Percentiles rank a stretch among this genome's conserved stretches.
phyloP scores from a whole-genome alignment of 2,888 invertebrate genomes.

The Philereme transversata region DNA sequence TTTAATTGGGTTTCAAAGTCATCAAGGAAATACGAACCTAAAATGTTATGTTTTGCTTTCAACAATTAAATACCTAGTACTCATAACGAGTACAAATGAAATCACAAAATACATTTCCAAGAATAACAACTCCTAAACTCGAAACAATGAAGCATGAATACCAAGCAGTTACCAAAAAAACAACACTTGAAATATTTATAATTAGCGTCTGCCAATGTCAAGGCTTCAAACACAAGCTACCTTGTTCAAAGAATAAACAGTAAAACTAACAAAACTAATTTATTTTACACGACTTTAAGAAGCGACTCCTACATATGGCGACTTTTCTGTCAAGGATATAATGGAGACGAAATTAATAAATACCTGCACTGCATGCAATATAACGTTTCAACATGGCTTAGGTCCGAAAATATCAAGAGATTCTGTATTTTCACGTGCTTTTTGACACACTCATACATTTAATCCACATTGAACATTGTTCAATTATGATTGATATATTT shows the following conservation, averaged over 20 bases:
- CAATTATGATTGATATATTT: no score
- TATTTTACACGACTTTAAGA: conserved; percentile 1
- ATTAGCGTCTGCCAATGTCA: conserved; percentile 39
- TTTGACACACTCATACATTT: no score
- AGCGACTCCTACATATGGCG: background rate
- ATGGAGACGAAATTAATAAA: no score
- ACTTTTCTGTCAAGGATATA: no score
- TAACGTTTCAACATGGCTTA: no score
- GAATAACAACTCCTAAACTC: conserved; percentile 20
- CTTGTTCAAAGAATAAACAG: conserved; percentile 22
- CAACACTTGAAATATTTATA: conserved; percentile 31
- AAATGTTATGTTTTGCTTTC: background rate
- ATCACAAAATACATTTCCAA: conserved; percentile 18
- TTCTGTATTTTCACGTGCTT: no score
- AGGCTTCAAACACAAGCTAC: conserved; percentile 23
- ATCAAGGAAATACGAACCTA: background rate
- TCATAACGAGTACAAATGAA: conserved; percentile 9
- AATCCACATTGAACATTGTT: no score
- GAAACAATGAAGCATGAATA: conserved; percentile 34
- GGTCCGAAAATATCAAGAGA: no score
- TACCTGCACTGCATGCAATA: no score
- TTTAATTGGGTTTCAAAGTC: background rate
- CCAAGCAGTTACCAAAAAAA: conserved; percentile 24
- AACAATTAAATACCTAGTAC: background rate
- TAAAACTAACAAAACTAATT: conserved; percentile 5